Conservation (phyloP, 2,113 vertebrate genomes). For the Syngnathus typhle region DNA sequence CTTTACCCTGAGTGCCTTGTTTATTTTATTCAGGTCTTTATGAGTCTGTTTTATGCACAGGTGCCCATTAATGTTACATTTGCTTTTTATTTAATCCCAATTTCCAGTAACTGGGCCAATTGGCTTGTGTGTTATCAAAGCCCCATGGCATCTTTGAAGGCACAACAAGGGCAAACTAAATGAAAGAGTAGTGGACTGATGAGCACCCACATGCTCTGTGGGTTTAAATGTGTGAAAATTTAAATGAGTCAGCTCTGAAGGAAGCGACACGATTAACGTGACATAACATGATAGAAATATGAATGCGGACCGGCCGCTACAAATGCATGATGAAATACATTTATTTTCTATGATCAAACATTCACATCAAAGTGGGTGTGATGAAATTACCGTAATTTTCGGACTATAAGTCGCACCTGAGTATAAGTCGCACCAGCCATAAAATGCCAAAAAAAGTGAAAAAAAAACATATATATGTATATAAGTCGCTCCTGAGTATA, state of each 20-base stretch:
- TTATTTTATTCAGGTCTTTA: too few relatives aligned
- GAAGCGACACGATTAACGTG: conserved; percentile 1
- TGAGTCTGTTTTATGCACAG: too few relatives aligned
- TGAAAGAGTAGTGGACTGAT: background rate
- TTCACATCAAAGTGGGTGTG: conserved; percentile 1
- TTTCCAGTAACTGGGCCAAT: background rate
- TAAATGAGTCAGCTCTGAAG: background rate
- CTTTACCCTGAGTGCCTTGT: too few relatives aligned
- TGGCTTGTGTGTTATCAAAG: background rate
- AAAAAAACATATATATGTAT: too few relatives aligned
- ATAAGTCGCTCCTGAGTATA: too few relatives aligned
- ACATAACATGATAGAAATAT: background rate
- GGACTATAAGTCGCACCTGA: too few relatives aligned
- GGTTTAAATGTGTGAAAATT: background rate
- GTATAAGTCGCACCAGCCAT: too few relatives aligned
- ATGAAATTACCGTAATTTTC: too few relatives aligned
- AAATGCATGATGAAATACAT: background rate
- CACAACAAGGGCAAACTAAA: background rate
- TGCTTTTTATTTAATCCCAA: background rate
- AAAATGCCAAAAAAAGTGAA: too few relatives aligned
- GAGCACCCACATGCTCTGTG: background rate
- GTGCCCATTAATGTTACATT: background rate
- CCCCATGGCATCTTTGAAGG: background rate
- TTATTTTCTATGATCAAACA: background rate
- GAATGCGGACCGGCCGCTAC: background rate